Evolutionary conservation across 2,113 vertebrate species (phyloP), one percentile per base, ranked within the genome.

Genomic region (Forbesichthys papilliferus): DNA sequence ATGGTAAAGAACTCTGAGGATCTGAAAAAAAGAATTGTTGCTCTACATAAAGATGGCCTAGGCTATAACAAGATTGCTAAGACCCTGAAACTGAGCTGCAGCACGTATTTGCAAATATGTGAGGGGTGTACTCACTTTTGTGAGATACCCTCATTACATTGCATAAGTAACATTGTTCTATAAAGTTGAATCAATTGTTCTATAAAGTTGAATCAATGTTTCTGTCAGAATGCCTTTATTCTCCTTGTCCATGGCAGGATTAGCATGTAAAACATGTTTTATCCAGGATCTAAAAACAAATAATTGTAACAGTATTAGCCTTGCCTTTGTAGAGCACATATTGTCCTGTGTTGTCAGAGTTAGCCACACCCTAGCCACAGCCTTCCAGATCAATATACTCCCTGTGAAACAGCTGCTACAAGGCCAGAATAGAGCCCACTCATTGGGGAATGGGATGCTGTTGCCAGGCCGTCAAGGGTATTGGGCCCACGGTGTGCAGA

Each of bases 391-490:
- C 61, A 55, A 36, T 60, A 1, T 6, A 34, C 58, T 77, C 65
- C 69, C 62, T 63, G 69, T 75, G 56, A 36, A 66, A 62, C 65
- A 74, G 69, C 73, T 64, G 70, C 74, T 64, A 18, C 53, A 47
- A 1, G 7, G 27, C 60, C 74, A 59, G 47, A 36, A 27, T 5
- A 48, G 51, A 69, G 12, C 18, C 61, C 56, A 68, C 69, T 78
- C 60, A n/a, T 16, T 75, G 73, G 82, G 74, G 67, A 59, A 71
- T 62, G 69, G 52, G 75, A 66, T 42, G 73, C 61, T 71, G 69
- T 68, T 79, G 66, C 82, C 72, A 69, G 58, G 33, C 71, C 36
- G 64, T 80, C 73, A 67, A 49, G 61, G 79, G 76, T 68, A 73
- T 71, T 12, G 66, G 68, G 71, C 27, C 61, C 70, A 71, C 58